Evolutionary conservation across 2,888 invertebrate species (phyloP).

Genomic region (Dolichopus griseipennis): DNA sequence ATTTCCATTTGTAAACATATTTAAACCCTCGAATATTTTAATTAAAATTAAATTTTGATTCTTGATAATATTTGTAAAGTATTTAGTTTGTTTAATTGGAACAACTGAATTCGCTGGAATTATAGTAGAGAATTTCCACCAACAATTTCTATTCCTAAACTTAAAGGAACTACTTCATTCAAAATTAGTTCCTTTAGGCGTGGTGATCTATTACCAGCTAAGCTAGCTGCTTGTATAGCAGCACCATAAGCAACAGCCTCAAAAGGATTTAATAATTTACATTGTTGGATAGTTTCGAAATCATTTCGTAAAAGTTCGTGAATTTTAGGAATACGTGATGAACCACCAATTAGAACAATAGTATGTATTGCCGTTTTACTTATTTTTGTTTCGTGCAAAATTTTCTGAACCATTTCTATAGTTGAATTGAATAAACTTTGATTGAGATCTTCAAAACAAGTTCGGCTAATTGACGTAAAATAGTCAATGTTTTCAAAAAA

Average conservation of each 20-base stretch:
- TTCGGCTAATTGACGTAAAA: not conserved
- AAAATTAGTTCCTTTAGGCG: not conserved
- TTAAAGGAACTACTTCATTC: not conserved
- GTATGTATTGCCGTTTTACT: too few relatives aligned
- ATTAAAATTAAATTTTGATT: not conserved
- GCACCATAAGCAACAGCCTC: slow-evolving; percentile 8
- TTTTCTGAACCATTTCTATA: too few relatives aligned
- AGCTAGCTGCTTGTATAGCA: not conserved
- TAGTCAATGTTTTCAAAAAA: not conserved
- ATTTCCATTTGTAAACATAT: too few relatives aligned
- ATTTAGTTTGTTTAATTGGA: not conserved
- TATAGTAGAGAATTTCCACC: not conserved
- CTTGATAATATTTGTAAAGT: not conserved
- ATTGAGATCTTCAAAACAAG: not conserved
- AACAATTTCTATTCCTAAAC: not conserved
- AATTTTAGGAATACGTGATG: slow-evolving; percentile 67
- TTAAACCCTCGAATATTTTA: not conserved
- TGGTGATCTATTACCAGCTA: not conserved
- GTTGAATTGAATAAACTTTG: too few relatives aligned
- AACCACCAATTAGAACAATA: too few relatives aligned
- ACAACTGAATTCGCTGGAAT: not conserved
- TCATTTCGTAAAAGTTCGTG: slow-evolving; percentile 63
- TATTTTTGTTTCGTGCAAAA: too few relatives aligned
- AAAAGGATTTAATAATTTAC: not conserved
- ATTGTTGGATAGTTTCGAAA: not conserved